These are phyloP conservation scores for Aproaerema taeniolella DNA, from an alignment of 2,888 invertebrate genomes.

Conservation along the genomic window DNA sequence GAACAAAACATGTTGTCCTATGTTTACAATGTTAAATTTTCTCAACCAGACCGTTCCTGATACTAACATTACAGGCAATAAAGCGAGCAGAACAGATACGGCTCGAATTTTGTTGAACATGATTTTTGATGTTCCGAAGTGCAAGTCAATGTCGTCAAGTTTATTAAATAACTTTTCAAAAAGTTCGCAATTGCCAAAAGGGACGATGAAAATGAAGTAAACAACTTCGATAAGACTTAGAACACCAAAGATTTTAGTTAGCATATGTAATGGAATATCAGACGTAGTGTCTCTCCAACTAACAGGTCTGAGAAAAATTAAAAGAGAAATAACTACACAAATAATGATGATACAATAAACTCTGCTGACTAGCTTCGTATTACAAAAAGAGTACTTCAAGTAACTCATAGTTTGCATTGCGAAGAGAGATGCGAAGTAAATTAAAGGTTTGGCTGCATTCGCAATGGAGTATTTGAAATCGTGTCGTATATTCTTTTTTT, in stretches of 20 bases:
- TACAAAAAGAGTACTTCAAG: conserved; percentile 23
- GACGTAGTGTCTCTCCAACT: conserved; percentile 35
- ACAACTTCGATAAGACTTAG: conserved; percentile 32
- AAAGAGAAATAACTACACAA: conserved; percentile 18
- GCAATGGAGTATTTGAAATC: conserved; percentile 27
- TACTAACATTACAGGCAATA: conserved; percentile 26
- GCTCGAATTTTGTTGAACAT: conserved; percentile 29
- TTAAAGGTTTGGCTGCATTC: conserved; percentile 38
- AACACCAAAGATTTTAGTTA: conserved; percentile 36
- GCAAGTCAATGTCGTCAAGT: conserved; percentile 35
- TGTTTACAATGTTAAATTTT: conserved; percentile 32
- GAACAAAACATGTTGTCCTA: conserved; percentile 30
- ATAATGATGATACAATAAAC: conserved; percentile 33
- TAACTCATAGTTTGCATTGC: conserved; percentile 37
- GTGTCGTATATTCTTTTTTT: conserved; percentile 11
- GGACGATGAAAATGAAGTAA: conserved; percentile 30
- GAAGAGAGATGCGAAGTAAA: conserved; percentile 34
- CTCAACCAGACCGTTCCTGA: conserved; percentile 25
- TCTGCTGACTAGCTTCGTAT: conserved; percentile 27
- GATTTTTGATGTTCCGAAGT: conserved; percentile 28
- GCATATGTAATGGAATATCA: conserved; percentile 42
- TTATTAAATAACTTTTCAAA: conserved; percentile 37
- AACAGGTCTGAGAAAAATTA: conserved; percentile 26
- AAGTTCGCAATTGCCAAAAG: conserved; percentile 30
- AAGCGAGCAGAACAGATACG: conserved; percentile 27